Percentiles rank a stretch among this genome's conserved stretches.
phyloP scores from a whole-genome alignment of 2,888 invertebrate genomes.

The Andrena dorsata region DNA sequence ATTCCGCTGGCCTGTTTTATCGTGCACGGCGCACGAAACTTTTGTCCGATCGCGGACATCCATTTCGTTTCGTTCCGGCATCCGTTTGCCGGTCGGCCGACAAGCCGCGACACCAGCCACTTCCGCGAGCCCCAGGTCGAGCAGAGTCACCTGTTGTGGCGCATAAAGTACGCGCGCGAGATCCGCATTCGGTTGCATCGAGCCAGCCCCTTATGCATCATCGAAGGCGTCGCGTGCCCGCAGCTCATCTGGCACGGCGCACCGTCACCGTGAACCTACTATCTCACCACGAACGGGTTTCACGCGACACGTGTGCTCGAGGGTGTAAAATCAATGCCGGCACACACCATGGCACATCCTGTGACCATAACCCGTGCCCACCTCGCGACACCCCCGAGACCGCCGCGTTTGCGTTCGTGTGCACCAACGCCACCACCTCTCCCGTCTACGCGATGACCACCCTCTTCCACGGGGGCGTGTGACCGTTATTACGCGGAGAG shows the following conservation, averaged over 20 bases:
- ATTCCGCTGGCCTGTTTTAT: neutral
- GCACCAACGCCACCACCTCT: constrained; percentile 5
- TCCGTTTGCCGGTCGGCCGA: constrained; percentile 49
- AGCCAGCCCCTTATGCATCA: constrained; percentile 72
- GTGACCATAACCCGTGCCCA: constrained; percentile 73
- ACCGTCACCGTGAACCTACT: constrained; percentile 77
- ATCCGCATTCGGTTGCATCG: constrained; percentile 68
- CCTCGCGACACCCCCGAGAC: constrained; percentile 63
- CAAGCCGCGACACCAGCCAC: constrained; percentile 55
- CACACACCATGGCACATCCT: constrained; percentile 77
- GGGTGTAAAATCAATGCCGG: constrained; percentile 81
- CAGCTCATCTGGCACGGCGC: constrained; percentile 80
- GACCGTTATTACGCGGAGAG: constrained; percentile 68
- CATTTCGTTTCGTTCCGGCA: constrained; percentile 47
- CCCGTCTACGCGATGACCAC: constrained; percentile 61
- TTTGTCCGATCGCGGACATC: constrained; percentile 37
- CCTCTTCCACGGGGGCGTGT: constrained; percentile 65
- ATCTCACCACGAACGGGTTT: constrained; percentile 81
- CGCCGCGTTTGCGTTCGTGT: constrained; percentile 41
- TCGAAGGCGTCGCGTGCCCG: constrained; percentile 81
- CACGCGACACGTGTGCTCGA: constrained; percentile 78
- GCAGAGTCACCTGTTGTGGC: constrained; percentile 79
- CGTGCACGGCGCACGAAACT: neutral
- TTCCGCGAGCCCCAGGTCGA: constrained; percentile 50
- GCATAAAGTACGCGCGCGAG: constrained; percentile 70